A percentile compares a stretch with the other conserved stretches of the same genome.
These are phyloP conservation scores for Andrena fulva DNA, from an alignment of 2,888 invertebrate genomes.

Conservation along the genomic window DNA sequence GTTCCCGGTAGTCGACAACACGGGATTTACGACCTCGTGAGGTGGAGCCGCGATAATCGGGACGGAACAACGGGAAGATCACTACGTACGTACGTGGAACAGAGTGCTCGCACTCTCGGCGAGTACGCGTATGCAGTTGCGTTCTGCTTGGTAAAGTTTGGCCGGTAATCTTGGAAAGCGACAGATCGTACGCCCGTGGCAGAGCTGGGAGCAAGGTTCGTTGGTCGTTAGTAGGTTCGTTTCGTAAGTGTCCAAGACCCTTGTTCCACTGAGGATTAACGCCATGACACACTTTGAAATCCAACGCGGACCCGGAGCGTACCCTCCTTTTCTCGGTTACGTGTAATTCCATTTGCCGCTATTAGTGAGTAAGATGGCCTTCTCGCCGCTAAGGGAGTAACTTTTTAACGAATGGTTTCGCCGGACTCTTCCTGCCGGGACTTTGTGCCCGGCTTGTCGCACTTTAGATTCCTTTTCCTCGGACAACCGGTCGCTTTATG, in stretches of 20 bases:
- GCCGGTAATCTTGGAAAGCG: not conserved
- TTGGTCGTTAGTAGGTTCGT: slow-evolving; percentile 21
- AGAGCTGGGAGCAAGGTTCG: slow-evolving; percentile 15
- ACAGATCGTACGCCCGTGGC: not conserved
- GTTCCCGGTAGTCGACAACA: too few relatives aligned
- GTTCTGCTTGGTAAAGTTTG: too few relatives aligned
- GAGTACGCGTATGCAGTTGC: too few relatives aligned
- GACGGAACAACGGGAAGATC: too few relatives aligned
- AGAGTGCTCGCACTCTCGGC: too few relatives aligned
- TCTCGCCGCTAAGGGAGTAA: slow-evolving; percentile 9
- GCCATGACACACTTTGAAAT: slow-evolving; percentile 32
- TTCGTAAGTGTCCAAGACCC: slow-evolving; percentile 22
- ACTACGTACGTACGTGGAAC: too few relatives aligned
- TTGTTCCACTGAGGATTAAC: slow-evolving; percentile 45
- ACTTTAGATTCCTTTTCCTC: slow-evolving; percentile 32
- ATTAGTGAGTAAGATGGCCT: slow-evolving; percentile 33
- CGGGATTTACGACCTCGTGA: too few relatives aligned
- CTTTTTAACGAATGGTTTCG: slow-evolving; percentile 56
- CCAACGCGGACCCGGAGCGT: not conserved
- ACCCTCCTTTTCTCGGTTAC: slow-evolving; percentile 9
- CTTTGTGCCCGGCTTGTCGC: slow-evolving; percentile 11
- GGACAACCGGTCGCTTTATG: slow-evolving; percentile 47
- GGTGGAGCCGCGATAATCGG: too few relatives aligned
- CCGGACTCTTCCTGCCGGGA: slow-evolving; percentile 20
- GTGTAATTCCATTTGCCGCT: slow-evolving; percentile 27